Base-by-base conservation (phyloP, 1,140 invertebrate species). In the Drosophila sturtevanti region DNA sequence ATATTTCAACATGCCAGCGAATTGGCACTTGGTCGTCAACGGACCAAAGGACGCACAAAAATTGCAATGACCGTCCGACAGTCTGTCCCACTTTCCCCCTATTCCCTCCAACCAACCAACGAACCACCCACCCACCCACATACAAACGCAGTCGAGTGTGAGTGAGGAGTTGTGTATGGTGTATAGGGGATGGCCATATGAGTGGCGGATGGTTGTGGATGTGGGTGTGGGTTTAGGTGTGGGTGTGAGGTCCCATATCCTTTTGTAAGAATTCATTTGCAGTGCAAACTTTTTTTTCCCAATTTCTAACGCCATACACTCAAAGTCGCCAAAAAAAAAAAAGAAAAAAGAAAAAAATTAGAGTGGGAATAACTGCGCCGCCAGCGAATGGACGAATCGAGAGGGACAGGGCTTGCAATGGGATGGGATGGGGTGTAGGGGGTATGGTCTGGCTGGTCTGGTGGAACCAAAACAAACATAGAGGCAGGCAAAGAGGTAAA, bases 201-300 rank as follows among this genome's bases (percentile, higher is more conserved):
- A 44, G 18, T 35, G 44, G 41, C 61, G 72, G 63, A 37, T 31
- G 27, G 27, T n/a, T n/a, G n/a, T n/a, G n/a, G n/a, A n/a, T n/a
- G n/a, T n/a, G n/a, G n/a, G n/a, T n/a, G n/a, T n/a, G n/a, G n/a
- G n/a, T n/a, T n/a, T n/a, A n/a, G n/a, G n/a, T n/a, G n/a, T n/a
- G 27, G 1, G 5, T 31, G 27, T 31, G 64, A 54, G 81, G 66
- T 54, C 35, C 76, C 79, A 41, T 72, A 79, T 86, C 82, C 82
- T 87, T 56, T 87, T 86, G 82, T 86, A 86, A 86, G 82, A 89
- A 89, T 89, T 89, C 77, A 89, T 89, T 89, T 89, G 73, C 85
- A 80, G 71, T 67, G 79, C 84, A 72, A 89, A 84, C 84, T 89
- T 89, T 89, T 89, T 89, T 89, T 87, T 84, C 85, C 73, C 55